phyloP scores from a whole-genome alignment of 2,797 vertebrate genomes.

The Tamandua tetradactyla region DNA sequence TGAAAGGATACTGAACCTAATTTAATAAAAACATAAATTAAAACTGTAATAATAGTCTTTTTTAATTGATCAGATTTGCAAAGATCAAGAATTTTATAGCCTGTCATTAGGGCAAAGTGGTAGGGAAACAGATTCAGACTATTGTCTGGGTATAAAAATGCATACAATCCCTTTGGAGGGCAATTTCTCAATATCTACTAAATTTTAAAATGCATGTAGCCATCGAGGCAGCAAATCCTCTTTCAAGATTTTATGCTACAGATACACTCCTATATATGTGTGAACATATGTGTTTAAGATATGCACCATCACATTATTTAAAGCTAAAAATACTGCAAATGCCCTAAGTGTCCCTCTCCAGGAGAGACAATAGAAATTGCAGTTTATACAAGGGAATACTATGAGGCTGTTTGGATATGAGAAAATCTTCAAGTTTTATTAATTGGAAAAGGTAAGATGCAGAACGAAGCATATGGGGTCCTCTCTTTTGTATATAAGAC shows the following conservation, averaged over 20 bases:
- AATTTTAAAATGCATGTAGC: neutral
- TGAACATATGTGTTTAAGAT: neutral
- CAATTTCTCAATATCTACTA: neutral
- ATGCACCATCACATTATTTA: neutral
- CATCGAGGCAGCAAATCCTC: neutral
- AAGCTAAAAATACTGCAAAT: neutral
- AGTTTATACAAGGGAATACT: neutral
- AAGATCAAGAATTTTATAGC: neutral
- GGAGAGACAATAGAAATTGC: neutral
- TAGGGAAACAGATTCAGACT: neutral
- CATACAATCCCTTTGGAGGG: neutral
- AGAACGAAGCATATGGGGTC: neutral
- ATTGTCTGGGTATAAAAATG: neutral
- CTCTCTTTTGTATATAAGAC: neutral
- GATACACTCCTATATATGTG: neutral
- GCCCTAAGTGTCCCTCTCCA: neutral
- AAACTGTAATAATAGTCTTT: neutral
- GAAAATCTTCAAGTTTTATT: neutral
- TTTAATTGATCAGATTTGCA: slow-evolving; percentile 32
- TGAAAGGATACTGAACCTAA: neutral
- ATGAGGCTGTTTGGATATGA: neutral
- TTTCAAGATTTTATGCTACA: neutral
- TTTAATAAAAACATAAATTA: neutral
- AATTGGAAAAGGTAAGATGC: neutral
- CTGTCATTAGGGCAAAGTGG: neutral